A percentile compares a stretch with the other conserved stretches of the same genome.
phyloP scores from a whole-genome alignment of 2,113 vertebrate genomes.

The Melospiza georgiana region DNA sequence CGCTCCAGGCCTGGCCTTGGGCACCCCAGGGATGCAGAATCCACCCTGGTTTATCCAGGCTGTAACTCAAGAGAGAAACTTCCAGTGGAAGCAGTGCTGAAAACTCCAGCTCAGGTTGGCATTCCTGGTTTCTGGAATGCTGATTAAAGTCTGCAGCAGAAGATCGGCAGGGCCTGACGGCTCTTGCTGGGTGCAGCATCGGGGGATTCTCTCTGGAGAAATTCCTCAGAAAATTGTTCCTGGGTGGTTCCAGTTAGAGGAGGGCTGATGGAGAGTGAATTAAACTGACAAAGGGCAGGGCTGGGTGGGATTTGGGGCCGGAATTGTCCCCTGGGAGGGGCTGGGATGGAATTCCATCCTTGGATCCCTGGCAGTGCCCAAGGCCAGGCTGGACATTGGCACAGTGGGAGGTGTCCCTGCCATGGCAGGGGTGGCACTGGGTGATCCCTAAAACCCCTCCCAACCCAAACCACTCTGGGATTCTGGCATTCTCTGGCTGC shows the following conservation, averaged over 20 bases:
- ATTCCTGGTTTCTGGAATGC: background rate
- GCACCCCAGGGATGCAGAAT: background rate
- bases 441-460: too few species aligned
- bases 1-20: background rate
- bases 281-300: background rate
- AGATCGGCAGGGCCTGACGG: accelerated
- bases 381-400: too few species aligned
- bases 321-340: background rate
- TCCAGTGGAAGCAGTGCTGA: background rate
- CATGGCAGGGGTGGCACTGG: too few species aligned
- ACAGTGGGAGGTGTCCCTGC: too few species aligned
- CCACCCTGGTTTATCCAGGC: background rate
- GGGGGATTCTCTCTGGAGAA: background rate
- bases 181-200: background rate
- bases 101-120: background rate
- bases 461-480: too few species aligned
- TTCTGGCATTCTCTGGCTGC: too few species aligned
- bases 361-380: background rate
- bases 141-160: background rate
- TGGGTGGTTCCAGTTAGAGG: background rate
- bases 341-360: background rate
- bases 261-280: background rate
- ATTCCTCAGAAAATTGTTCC: background rate
- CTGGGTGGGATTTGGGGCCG: accelerated
- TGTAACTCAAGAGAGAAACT: background rate